These are phyloP conservation scores for Dryas iulia DNA, from an alignment of 1,140 invertebrate species.

Conservation along the genomic window DNA sequence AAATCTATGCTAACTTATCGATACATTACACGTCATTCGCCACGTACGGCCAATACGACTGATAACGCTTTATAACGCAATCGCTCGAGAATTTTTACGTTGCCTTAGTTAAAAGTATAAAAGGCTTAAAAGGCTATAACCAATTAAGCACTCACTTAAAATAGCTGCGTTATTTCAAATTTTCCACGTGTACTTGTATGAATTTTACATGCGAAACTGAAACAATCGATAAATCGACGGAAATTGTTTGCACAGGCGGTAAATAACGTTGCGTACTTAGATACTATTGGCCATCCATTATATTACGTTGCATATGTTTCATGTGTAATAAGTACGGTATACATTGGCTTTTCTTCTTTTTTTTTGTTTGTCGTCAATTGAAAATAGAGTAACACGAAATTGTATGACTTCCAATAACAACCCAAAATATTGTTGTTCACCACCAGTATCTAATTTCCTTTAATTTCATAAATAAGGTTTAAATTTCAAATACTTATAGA, in stretches of 20 bases:
- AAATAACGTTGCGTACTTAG: not conserved
- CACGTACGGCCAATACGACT: conserved; percentile 59
- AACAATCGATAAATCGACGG: conserved; percentile 55
- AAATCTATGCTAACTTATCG: conserved; percentile 29
- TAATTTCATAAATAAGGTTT: too few relatives aligned
- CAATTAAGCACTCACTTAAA: conserved; percentile 37
- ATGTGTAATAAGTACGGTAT: not conserved
- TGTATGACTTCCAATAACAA: too few relatives aligned
- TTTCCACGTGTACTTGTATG: conserved; percentile 33
- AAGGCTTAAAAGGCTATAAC: conserved; percentile 1
- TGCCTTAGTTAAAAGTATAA: conserved; percentile 42
- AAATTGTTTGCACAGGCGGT: conserved; percentile 53
- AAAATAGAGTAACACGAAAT: too few relatives aligned
- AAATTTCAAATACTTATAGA: too few relatives aligned
- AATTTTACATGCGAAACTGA: conserved; percentile 50
- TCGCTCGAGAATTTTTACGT: conserved; percentile 40
- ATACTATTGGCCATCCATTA: not conserved
- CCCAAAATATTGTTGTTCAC: too few relatives aligned
- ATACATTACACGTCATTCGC: conserved; percentile 52
- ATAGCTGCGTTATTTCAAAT: conserved; percentile 41
- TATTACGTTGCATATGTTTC: not conserved
- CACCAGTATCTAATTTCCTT: too few relatives aligned
- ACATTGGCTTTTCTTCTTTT: not conserved
- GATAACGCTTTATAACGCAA: conserved; percentile 49
- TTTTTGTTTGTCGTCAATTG: too few relatives aligned